phyloP scores from a whole-genome alignment of 2,113 vertebrate species.

The Parus major region DNA sequence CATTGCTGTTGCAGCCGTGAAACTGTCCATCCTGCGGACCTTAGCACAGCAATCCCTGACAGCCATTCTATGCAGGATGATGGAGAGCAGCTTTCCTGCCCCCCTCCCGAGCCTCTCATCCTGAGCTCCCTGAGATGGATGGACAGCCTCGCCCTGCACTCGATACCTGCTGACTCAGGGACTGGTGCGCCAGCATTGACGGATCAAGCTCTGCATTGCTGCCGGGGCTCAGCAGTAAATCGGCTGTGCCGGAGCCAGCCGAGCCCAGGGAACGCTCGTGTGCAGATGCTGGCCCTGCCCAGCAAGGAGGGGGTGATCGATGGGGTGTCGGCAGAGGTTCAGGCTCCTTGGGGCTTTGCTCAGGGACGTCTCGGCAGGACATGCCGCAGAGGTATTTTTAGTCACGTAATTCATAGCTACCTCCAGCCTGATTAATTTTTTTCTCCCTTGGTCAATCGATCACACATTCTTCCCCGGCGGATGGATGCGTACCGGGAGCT shows the following conservation, averaged over 20 bases:
- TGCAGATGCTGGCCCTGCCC: background rate
- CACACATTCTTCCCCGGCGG: accelerated
- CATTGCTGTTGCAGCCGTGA: accelerated
- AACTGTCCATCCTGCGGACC: accelerated
- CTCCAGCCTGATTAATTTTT: constrained; percentile 11
- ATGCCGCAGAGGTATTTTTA: constrained; percentile 37
- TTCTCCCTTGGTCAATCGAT: background rate
- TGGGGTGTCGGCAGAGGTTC: background rate
- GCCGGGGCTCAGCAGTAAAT: background rate
- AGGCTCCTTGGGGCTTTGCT: background rate
- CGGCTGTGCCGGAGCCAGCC: background rate
- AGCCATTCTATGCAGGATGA: accelerated
- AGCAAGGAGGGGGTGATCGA: background rate
- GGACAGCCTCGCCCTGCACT: background rate
- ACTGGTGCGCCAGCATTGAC: background rate
- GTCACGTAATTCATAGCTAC: background rate
- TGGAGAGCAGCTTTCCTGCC: background rate
- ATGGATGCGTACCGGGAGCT: background rate
- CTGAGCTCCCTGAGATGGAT: background rate
- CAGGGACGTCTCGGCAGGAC: background rate
- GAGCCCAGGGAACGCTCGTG: background rate
- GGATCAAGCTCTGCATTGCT: background rate
- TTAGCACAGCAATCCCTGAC: accelerated
- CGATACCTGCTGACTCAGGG: background rate
- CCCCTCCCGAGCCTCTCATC: background rate